Evolutionary conservation across 1,140 invertebrate species (phyloP).

Genomic region (Drosophila asahinai): DNA sequence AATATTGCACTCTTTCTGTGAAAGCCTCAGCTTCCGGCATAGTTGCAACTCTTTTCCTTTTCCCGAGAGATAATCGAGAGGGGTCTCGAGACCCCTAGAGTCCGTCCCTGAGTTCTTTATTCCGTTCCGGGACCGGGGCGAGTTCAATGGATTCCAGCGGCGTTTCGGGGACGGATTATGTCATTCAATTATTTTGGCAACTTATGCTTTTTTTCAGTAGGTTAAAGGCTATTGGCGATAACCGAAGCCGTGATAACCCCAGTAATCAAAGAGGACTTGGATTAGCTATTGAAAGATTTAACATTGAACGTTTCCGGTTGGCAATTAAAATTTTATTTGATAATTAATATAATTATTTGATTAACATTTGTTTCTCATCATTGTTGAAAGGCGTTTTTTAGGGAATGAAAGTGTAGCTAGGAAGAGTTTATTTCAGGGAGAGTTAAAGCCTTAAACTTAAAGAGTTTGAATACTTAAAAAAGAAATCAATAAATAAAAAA

Average conservation of each 20-base stretch:
- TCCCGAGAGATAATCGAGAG: constrained; percentile 36
- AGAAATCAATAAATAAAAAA: no score
- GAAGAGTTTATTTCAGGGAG: background rate
- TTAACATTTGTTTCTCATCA: constrained; percentile 1
- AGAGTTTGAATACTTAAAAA: background rate
- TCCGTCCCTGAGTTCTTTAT: constrained; percentile 7
- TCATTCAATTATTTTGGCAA: constrained; percentile 50
- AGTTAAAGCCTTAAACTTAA: background rate
- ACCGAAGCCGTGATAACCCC: constrained; percentile 49
- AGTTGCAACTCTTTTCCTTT: constrained; percentile 55
- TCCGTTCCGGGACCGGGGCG: constrained; percentile 4
- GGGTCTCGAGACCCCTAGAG: constrained; percentile 8
- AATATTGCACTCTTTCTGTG: constrained; percentile 40
- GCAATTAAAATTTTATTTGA: constrained; percentile 29
- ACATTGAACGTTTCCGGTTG: constrained; percentile 72
- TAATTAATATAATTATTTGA: background rate
- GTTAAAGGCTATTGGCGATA: constrained; percentile 50
- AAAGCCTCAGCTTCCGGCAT: constrained; percentile 28
- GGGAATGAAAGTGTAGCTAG: background rate
- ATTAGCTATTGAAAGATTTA: constrained; percentile 19
- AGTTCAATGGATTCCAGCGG: constrained; percentile 26
- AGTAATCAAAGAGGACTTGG: constrained; percentile 21
- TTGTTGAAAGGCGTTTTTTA: background rate
- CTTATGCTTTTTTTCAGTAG: constrained; percentile 1
- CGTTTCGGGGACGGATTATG: constrained; percentile 28